Evolutionary conservation across 1,140 invertebrate genomes (phyloP), one percentile per base, ranked within the genome.

Genomic region (Drosophila bifasciata): DNA sequence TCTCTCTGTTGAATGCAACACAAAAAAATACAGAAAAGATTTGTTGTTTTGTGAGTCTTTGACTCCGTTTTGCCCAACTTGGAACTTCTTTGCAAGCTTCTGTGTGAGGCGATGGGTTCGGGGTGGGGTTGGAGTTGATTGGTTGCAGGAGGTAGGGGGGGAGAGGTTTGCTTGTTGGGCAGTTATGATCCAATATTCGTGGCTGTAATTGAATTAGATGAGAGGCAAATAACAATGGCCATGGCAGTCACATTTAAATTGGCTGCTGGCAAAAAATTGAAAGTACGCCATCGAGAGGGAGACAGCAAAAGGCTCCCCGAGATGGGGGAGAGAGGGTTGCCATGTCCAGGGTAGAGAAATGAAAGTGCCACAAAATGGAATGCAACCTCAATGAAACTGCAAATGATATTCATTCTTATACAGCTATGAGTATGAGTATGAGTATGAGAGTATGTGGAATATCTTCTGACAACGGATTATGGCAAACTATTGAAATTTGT

Each of bases 161-260:
- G n/a, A n/a, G n/a, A n/a, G n/a, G n/a, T n/a, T 32, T 11, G 32
- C 45, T 19, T 63, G 39, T 32, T 11, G 49, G 68, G 25, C 59
- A 55, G 59, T 61, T 73, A 73, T 74, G 58, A 74, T 73, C 51
- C 59, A 73, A 73, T 73, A 71, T 73, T 73, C 49, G 68, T 73
- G 67, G 67, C 51, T 40, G 64, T 73, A 73, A 73, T 73, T 61
- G 66, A 66, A 80, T 66, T 59, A 73, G 61, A 75, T 56, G 49
- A 59, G 53, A 52, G 40, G 23, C 55, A 45, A 71, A 70, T 48
- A 72, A 72, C 41, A 68, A 55, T 51, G 48, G 49, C 61, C 53
- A 19, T 66, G 60, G 46, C 63, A 67, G 60, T 48, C 44, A 67
- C 61, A 67, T 67, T 66, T 48, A 67, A 67, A 67, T 67, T 67